Base-by-base conservation (phyloP, 1,140 invertebrate species). In the Brachionus manjavacas region DNA sequence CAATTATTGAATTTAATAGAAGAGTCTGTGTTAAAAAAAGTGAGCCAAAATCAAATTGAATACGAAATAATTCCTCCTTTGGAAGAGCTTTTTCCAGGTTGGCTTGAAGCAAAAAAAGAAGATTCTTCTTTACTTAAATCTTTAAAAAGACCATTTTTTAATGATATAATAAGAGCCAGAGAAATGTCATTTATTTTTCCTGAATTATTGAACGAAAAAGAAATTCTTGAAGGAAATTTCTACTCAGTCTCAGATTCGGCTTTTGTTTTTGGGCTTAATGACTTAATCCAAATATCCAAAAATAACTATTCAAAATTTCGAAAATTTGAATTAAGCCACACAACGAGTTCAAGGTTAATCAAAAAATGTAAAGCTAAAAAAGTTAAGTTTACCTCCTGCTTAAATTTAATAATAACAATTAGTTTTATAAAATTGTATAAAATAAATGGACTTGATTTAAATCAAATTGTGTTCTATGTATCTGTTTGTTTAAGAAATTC, bases 341-440 rank as follows among this genome's bases (percentile, higher is more conserved):
- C 39, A 20, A 74, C 16, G 4, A 74, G 35, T 11, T 20, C 23
- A n/a, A 74, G 43, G 1, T 25, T 74, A 20, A 74, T 74, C 43
- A 14, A 74, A 74, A 74, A 74, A 43, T 74, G 35, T 20, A 74
- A 74, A 43, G 8, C n/a, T 43, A 43, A 74, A 74, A 43, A 43
- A 8, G 35, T 46, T n/a, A 74, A 74, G 25, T 23, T 74, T 11
- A 28, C 70, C 3, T 43, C 35, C 11, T 74, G 35, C 23, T 43
- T 74, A 43, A 28, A 46, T 23, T 74, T 74, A 43, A 74, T 74
- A 20, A 8, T 74, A 43, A 46, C 20, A 43, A 20, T 41, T 43
- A 74, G 70, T 41, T 43, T 74, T 43, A 46, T 74, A 8, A 43
- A 16, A 46, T 9, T 74, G 8, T 74, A 74, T 25, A 74, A 43